These are phyloP conservation scores for Chaenodraco wilsoni DNA, from an alignment of 2,797 vertebrate species.

Conservation along the genomic window DNA sequence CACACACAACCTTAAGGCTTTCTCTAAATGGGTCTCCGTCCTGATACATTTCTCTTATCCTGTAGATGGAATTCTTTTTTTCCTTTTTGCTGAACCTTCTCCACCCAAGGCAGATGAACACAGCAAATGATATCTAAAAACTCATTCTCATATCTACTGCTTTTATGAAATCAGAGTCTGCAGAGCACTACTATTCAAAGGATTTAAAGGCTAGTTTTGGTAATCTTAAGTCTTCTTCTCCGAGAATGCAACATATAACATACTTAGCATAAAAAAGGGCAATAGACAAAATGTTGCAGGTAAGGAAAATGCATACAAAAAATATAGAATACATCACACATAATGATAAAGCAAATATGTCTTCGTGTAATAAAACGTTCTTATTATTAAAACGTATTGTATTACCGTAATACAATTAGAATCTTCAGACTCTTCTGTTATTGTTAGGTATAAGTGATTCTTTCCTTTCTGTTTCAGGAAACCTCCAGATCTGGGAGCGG, in stretches of 20 bases:
- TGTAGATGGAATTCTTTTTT: constrained; percentile 33
- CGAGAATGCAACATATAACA: too few relatives aligned
- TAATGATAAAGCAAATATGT: too few relatives aligned
- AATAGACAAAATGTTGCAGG: too few relatives aligned
- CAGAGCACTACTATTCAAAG: neutral
- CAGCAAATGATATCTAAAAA: constrained; percentile 12
- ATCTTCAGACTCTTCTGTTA: neutral
- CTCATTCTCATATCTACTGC: neutral
- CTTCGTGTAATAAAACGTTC: too few relatives aligned
- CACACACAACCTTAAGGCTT: constrained; percentile 63
- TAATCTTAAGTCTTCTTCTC: too few relatives aligned
- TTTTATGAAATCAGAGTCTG: constrained; percentile 14
- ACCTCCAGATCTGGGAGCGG: constrained; percentile 85
- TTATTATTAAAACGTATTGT: too few relatives aligned
- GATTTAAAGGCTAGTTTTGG: too few relatives aligned
- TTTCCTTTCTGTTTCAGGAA: constrained; percentile 82
- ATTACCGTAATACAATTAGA: neutral
- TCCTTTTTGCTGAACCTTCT: constrained; percentile 20
- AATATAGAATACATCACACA: too few relatives aligned
- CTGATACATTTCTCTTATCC: constrained; percentile 55
- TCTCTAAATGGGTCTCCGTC: constrained; percentile 36
- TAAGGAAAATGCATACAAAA: too few relatives aligned
- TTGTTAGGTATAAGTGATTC: neutral
- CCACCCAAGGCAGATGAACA: constrained; percentile 28
- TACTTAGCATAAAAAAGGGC: too few relatives aligned